Conservation (phyloP, 1,140 invertebrate species). For the Drosophila pandora region DNA sequence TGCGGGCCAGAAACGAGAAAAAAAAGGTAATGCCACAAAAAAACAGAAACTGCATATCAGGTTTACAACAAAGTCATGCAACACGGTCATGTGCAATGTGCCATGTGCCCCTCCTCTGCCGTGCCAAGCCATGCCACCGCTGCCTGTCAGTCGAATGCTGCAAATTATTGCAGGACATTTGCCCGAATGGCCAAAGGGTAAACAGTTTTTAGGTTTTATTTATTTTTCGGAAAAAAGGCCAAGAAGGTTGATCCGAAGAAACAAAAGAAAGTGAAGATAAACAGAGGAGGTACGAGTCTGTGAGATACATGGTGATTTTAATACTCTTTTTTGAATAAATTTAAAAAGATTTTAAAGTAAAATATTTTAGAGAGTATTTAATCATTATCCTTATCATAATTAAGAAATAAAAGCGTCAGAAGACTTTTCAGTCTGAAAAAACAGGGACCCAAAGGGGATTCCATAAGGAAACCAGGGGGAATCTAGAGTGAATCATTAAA, state of each 20-base stretch:
- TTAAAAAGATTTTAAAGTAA: no score
- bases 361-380: no score
- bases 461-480: no score
- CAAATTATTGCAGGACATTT: conserved; percentile 79
- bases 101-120: neutral
- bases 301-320: neutral
- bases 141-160: conserved; percentile 57
- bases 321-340: neutral
- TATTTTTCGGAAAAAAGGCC: conserved; percentile 45
- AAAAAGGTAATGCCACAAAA: conserved; percentile 1
- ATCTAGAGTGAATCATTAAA: no score
- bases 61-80: conserved; percentile 76
- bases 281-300: neutral
- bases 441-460: no score
- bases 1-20: conserved; percentile 35
- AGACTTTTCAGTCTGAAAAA: no score
- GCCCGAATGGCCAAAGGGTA: conserved; percentile 62
- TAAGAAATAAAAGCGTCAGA: no score
- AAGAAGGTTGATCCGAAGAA: conserved; percentile 36
- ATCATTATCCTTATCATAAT: no score
- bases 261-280: conserved; percentile 40
- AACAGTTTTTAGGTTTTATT: conserved; percentile 59
- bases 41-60: conserved; percentile 62
- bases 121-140: conserved; percentile 14
- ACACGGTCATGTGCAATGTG: conserved; percentile 60